A percentile compares a stretch with the other conserved stretches of the same genome.
Conservation (phyloP, 2,113 vertebrate genomes). For the Cepphus grylle region DNA sequence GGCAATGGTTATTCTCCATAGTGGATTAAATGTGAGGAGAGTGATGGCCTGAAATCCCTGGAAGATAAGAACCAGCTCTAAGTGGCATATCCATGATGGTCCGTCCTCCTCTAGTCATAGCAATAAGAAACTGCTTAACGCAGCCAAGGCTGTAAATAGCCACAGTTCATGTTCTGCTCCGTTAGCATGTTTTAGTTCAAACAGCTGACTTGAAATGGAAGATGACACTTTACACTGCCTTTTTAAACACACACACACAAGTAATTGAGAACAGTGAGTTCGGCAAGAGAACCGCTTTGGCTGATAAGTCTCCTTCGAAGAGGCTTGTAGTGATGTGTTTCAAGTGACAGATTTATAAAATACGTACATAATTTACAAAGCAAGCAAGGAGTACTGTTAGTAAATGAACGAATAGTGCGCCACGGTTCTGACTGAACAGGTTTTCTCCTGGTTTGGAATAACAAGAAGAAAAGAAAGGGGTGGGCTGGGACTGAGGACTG, state of each 20-base stretch:
- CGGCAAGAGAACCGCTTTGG: not conserved
- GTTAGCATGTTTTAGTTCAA: not conserved
- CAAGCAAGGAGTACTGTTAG: not conserved
- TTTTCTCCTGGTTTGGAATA: not conserved
- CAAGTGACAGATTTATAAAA: not conserved
- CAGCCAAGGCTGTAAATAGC: constrained; percentile 49
- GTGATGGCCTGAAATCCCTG: not conserved
- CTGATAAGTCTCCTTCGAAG: not conserved
- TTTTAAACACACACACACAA: not conserved
- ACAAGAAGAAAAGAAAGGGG: not conserved
- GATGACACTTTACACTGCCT: constrained; percentile 1
- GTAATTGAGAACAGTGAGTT: not conserved
- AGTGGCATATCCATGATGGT: not conserved
- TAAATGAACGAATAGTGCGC: not conserved
- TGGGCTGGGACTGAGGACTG: not conserved
- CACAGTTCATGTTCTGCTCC: not conserved
- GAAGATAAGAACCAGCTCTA: not conserved
- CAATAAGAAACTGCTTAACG: not conserved
- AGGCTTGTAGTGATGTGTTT: not conserved
- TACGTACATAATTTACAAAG: not conserved
- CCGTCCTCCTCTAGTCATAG: not conserved
- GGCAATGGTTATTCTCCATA: not conserved
- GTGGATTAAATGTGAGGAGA: not conserved
- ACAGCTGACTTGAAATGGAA: constrained; percentile 59
- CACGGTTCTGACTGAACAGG: not conserved